phyloP scores from a whole-genome alignment of 2,113 vertebrate genomes.

The Paradoxurus hermaphroditus region DNA sequence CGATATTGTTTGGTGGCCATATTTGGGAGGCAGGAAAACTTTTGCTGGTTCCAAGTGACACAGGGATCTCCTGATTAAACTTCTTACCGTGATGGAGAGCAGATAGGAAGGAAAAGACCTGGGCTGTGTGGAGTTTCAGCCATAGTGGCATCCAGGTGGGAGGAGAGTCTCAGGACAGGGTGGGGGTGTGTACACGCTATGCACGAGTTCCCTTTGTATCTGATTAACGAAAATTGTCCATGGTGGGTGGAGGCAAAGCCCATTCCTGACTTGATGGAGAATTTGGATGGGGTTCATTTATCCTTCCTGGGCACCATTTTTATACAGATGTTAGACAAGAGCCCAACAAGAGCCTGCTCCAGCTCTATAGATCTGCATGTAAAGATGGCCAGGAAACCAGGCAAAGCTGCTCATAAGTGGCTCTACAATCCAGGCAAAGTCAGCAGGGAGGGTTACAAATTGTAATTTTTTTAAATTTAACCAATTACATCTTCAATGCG shows the following conservation, averaged over 20 bases:
- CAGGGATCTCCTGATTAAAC: background rate
- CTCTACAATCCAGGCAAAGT: conserved; percentile 62
- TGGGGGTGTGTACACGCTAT: background rate
- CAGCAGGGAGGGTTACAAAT: conserved; percentile 61
- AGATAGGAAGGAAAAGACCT: background rate
- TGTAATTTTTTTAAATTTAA: conserved; percentile 74
- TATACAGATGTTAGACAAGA: background rate
- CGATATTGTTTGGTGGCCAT: background rate
- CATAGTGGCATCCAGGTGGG: background rate
- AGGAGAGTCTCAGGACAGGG: background rate
- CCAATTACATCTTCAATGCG: conserved; percentile 77
- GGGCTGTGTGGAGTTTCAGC: background rate
- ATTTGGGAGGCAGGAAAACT: background rate
- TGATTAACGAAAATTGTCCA: background rate
- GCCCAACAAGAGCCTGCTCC: background rate
- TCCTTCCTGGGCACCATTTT: background rate
- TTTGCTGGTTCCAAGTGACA: background rate
- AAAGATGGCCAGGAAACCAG: background rate
- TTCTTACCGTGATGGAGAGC: background rate
- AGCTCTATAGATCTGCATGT: background rate
- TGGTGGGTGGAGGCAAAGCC: background rate
- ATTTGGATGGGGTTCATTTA: background rate
- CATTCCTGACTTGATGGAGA: background rate
- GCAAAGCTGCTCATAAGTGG: background rate
- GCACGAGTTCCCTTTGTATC: background rate